Evolutionary conservation across 2,888 invertebrate species (phyloP), one percentile per base, ranked within the genome.

Genomic region (Andrena chrysosceles): DNA sequence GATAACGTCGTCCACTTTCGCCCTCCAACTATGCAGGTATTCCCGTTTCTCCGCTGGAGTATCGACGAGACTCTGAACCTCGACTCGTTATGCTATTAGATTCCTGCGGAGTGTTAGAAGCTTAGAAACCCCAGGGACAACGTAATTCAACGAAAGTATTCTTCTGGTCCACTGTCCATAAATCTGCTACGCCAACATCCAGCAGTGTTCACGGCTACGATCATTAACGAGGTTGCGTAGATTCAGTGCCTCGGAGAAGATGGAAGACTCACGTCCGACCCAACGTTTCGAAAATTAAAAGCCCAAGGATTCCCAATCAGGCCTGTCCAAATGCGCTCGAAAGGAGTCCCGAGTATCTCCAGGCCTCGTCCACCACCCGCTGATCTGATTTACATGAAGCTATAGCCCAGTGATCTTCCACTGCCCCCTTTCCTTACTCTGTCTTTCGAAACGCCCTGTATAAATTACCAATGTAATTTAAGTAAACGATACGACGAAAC

Each of bases 301-400:
- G 29, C 6, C n/a, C 2, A n/a, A 48, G 20, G 26, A 67, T 56
- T 6, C 6, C 49, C 31, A 1, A 10, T 54, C 29, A 23, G 16
- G 59, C 20, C 8, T 42, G 70, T 23, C 31, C n/a, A 3, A 20
- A 20, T 29, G 13, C 60, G 20, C 49, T 49, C 48, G 56, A 42
- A 64, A 62, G 60, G 31, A 67, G 79, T 6, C 20, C 23, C 71
- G 29, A 33, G 66, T 54, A 33, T 66, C 49, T 48, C 54, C 63
- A 35, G 77, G 35, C 3, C 42, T 54, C 31, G 20, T 26, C 48
- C 13, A 49, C 71, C 80, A 2, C 80, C 80, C 23, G 80, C 72
- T 56, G 80, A 72, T 72, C 62, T 54, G 62, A 81, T 81, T 81
- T 81, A 71, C 80, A 81, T 79, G 79, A 81, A 72, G 78, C 80